Evolutionary conservation across 2,888 invertebrate species (phyloP).

Genomic region (Trachelus stipa): DNA sequence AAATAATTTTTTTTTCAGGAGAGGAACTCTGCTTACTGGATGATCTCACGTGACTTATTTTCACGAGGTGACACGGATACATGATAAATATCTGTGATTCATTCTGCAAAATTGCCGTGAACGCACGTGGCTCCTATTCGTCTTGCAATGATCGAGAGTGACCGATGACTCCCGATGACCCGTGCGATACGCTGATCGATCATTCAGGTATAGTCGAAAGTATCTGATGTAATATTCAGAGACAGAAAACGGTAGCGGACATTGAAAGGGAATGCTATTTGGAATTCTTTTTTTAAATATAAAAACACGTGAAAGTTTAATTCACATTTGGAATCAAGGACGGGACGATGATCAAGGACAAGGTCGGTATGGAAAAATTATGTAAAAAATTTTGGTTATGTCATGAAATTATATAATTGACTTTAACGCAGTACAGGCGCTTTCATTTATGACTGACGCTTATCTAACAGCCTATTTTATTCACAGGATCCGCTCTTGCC

Average conservation of each 20-base stretch:
- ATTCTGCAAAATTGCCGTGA: not conserved
- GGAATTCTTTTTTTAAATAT: not conserved
- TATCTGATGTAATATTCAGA: not conserved
- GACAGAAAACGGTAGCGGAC: not conserved
- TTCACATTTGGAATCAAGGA: not conserved
- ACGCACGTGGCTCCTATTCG: not conserved
- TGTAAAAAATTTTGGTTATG: not conserved
- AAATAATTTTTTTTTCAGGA: too few species aligned
- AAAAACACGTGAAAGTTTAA: not conserved
- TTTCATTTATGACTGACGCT: not conserved
- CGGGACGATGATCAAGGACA: not conserved
- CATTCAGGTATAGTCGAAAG: not conserved
- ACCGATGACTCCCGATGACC: not conserved
- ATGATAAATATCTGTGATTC: not conserved
- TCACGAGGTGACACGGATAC: not conserved
- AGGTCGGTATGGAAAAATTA: not conserved
- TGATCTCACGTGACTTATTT: not conserved
- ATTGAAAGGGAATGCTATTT: not conserved
- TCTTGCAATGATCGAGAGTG: not conserved
- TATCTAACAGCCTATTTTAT: not conserved
- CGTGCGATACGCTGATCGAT: not conserved
- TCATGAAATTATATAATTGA: not conserved
- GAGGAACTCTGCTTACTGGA: not conserved
- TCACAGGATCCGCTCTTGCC: not conserved
- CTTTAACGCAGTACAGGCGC: not conserved